phyloP scores from a whole-genome alignment of 2,113 vertebrate genomes.

The Falco punctatus region DNA sequence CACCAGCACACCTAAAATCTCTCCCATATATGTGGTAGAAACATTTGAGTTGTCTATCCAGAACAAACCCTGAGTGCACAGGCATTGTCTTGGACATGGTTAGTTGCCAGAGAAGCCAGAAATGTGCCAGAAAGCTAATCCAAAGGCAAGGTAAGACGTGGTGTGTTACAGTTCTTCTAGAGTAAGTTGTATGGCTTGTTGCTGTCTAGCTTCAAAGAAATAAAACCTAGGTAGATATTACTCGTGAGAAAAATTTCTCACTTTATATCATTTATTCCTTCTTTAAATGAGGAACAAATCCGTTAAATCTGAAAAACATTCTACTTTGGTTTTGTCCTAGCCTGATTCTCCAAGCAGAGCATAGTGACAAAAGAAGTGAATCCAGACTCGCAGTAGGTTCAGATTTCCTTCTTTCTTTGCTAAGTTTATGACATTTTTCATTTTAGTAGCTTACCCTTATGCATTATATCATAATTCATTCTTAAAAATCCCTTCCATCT shows the following conservation, averaged over 20 bases:
- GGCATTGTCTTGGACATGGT: not conserved
- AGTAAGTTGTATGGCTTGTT: not conserved
- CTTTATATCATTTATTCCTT: not conserved
- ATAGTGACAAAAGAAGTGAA: not conserved
- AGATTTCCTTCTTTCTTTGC: slow-evolving; percentile 10
- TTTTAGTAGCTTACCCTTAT: not conserved
- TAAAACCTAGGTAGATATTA: not conserved
- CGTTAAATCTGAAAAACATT: not conserved
- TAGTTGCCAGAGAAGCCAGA: not conserved
- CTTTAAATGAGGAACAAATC: not conserved
- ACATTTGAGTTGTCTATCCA: not conserved
- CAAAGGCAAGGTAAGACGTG: not conserved
- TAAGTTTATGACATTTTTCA: not conserved
- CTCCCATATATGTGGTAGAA: not conserved
- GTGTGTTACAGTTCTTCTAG: not conserved
- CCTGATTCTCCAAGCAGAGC: not conserved
- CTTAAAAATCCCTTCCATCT: not conserved
- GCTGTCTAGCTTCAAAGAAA: not conserved
- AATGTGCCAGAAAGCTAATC: not conserved
- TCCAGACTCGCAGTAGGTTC: not conserved
- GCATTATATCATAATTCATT: not conserved
- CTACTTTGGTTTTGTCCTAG: not conserved
- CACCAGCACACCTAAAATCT: not conserved
- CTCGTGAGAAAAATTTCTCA: not conserved
- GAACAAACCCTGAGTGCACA: not conserved